These are phyloP conservation scores for Esox niger DNA, from an alignment of 2,113 vertebrate species.

Conservation along the genomic window DNA sequence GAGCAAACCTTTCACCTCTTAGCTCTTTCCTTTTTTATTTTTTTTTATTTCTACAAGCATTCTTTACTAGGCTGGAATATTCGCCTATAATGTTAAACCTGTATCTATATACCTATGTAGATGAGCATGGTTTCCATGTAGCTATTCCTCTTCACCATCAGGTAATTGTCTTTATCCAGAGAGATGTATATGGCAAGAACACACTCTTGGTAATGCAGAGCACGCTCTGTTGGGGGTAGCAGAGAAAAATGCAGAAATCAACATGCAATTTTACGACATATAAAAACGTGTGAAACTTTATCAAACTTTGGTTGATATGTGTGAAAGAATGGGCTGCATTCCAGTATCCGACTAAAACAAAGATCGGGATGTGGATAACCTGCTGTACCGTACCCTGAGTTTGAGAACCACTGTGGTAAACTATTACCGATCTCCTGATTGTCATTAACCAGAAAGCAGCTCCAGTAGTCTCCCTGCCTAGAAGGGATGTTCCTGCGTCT, in stretches of 20 bases:
- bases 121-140: slow-evolving; percentile 76
- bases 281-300: neutral
- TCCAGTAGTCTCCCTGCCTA: slow-evolving; percentile 79
- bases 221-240: slow-evolving; percentile 64
- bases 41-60: no score
- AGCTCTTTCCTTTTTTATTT: neutral
- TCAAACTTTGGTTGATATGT: neutral
- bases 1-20: no score
- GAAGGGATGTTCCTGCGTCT: slow-evolving; percentile 69
- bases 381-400: no score
- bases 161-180: slow-evolving; percentile 67
- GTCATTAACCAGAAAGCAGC: slow-evolving; percentile 78
- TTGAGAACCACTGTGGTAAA: no score
- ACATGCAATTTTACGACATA: neutral
- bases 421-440: slow-evolving; percentile 73
- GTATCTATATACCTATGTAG: slow-evolving; percentile 75
- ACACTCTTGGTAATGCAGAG: slow-evolving; percentile 75
- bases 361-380: no score
- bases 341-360: no score
- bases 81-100: no score
- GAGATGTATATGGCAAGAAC: slow-evolving; percentile 75
- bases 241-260: neutral
- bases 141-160: slow-evolving; percentile 77
- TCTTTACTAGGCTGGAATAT: no score
- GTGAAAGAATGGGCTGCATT: no score